Evolutionary conservation across 92 coral and sea anemone species (phyloP).

Genomic region (Chrysogorgia sp.): DNA sequence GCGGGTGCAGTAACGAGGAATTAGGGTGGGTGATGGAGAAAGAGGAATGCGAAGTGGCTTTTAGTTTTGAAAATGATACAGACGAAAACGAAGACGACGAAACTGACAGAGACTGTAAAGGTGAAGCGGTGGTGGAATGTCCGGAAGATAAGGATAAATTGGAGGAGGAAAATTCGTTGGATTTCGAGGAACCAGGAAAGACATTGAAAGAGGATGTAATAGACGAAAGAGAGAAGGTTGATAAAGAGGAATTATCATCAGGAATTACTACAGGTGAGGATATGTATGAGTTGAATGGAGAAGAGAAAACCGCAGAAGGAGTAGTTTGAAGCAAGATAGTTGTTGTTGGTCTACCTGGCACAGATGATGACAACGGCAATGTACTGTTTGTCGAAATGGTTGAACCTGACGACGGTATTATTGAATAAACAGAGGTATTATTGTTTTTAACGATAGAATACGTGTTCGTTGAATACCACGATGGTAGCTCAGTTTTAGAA

Average conservation of each 20-base stretch:
- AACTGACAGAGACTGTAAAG: neutral
- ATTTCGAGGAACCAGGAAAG: neutral
- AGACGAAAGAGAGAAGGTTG: neutral
- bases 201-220: neutral
- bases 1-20: no score
- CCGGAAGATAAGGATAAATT: neutral
- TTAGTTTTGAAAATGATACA: no score
- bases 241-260: neutral
- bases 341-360: no score
- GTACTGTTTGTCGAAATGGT: neutral
- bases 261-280: no score
- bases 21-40: no score
- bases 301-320: no score
- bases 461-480: neutral
- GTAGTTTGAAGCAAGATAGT: no score
- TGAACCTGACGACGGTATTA: neutral
- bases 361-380: neutral
- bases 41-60: no score
- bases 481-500: no score
- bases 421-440: neutral
- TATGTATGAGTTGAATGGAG: no score
- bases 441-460: neutral
- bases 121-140: neutral
- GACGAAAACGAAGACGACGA: neutral
- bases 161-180: no score